phyloP scores from a whole-genome alignment of 2,113 vertebrate genomes.

The Pampusana beccarii region DNA sequence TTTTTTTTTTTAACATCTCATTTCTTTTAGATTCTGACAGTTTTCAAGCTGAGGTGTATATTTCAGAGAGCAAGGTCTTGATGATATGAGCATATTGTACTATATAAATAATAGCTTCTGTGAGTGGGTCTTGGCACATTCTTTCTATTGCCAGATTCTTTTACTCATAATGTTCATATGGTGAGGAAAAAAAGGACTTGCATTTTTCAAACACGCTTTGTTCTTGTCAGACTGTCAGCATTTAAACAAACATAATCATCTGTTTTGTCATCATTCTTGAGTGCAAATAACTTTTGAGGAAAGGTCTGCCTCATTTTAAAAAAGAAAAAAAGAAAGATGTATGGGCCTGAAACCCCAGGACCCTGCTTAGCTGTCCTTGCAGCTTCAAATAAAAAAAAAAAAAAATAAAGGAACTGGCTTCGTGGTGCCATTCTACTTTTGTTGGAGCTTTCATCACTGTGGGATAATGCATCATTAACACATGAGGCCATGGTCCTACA shows the following conservation, averaged over 20 bases:
- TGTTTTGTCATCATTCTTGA: conserved; percentile 37
- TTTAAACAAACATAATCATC: conserved; percentile 32
- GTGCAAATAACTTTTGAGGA: conserved; percentile 14
- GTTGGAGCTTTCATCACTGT: background rate
- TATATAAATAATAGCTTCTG: conserved; percentile 58
- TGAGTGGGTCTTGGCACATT: conserved; percentile 25
- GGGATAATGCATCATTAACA: background rate
- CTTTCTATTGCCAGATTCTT: conserved; percentile 29
- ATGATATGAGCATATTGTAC: conserved; percentile 55
- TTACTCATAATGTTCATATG: background rate
- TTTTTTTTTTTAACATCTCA: background rate
- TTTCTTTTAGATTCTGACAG: conserved; percentile 38
- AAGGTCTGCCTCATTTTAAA: background rate
- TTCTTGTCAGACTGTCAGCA: conserved; percentile 43
- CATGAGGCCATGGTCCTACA: background rate
- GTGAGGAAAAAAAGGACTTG: conserved; percentile 1
- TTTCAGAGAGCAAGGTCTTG: conserved; percentile 60
- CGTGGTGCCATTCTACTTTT: background rate
- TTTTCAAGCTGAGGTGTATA: conserved; percentile 55
- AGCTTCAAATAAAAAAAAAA: background rate
- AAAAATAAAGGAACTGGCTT: background rate
- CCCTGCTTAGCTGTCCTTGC: background rate
- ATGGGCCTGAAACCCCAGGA: background rate
- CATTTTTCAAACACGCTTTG: conserved; percentile 48
- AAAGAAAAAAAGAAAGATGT: background rate